phyloP scores from a whole-genome alignment of 2,113 vertebrate genomes.

The Myotis lucifugus region DNA sequence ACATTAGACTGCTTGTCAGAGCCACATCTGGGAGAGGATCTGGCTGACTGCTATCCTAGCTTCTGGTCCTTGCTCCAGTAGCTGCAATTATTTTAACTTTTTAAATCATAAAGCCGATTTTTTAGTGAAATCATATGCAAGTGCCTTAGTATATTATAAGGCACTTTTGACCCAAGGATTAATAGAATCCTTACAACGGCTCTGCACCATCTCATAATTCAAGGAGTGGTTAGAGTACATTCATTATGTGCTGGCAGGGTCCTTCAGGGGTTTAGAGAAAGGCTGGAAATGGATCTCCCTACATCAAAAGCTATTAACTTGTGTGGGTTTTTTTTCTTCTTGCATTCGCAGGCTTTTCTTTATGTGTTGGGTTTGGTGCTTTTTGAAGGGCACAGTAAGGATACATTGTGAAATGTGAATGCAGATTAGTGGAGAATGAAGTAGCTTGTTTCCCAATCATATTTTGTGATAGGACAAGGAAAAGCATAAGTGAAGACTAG shows the following conservation, averaged over 20 bases:
- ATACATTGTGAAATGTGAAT: slow-evolving; percentile 20
- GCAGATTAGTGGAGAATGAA: not conserved
- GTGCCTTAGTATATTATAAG: not conserved
- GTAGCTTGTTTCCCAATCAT: not conserved
- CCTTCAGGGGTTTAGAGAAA: not conserved
- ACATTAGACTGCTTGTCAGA: not conserved
- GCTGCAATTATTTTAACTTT: slow-evolving; percentile 15
- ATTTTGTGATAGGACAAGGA: not conserved
- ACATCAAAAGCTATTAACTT: slow-evolving; percentile 41
- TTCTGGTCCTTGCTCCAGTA: not conserved
- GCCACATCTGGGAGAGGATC: not conserved
- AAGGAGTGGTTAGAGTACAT: not conserved
- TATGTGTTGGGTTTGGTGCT: not conserved
- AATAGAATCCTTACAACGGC: not conserved
- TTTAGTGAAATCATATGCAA: not conserved
- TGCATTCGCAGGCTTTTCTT: not conserved
- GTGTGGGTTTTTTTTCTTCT: not conserved
- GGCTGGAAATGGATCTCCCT: slow-evolving; percentile 20
- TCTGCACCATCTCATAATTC: slow-evolving; percentile 30
- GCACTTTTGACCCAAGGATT: not conserved
- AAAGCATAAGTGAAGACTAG: not conserved
- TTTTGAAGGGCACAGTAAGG: slow-evolving; percentile 13
- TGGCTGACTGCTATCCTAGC: not conserved
- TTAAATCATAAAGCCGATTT: not conserved
- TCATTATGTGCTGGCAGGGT: not conserved